Base-by-base conservation (phyloP, 2,113 vertebrate species). In the Gambusia holbrooki region DNA sequence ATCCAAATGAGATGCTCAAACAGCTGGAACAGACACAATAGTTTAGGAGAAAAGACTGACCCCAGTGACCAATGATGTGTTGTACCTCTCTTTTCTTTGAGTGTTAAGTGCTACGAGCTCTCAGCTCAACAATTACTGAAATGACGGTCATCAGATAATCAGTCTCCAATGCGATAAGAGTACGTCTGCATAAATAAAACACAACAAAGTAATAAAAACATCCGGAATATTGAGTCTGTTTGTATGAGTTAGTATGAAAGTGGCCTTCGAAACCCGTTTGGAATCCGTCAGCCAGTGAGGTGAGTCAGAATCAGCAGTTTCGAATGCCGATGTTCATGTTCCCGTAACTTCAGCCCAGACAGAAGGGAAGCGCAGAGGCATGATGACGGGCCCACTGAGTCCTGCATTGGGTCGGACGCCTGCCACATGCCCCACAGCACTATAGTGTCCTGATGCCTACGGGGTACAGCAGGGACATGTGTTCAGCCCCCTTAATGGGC, bases 401-500 rank as follows among this genome's bases (percentile, higher is more conserved):
- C 9, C 83, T 73, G 88, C 65, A 74, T 42, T 42, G 71, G 76
- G 77, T 62, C 29, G 17, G 45, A 74, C 45, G 5, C 75, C 82
- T 84, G 79, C 68, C 51, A 74, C 73, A 68, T 19, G 65, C 75
- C 66, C 81, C 67, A 15, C 29, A 74, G 66, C 42, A 80, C 94
- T 98, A 97, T 93, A 99, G 95, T 93, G 97, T 97, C 92, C 97
- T 96, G 79, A 98, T 97, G 77, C 97, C 96, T 89, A 99, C 97
- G 0, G 98, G 98, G 93, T 98, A 99, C 28, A 99, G 96, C 92
- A 99, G 92, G 71, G 97, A 99, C 96, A 99, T 98, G 92, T 99
- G 98, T 89, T 99, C 97, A 0, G 98, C 98, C 27, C 98, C 97
- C 92, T 99, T 97, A 91, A 99, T 99, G 90, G 98, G 98, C 92